Evolutionary conservation across 2,797 vertebrate species (phyloP), one percentile per base, ranked within the genome.

Genomic region (Xenops minutus): DNA sequence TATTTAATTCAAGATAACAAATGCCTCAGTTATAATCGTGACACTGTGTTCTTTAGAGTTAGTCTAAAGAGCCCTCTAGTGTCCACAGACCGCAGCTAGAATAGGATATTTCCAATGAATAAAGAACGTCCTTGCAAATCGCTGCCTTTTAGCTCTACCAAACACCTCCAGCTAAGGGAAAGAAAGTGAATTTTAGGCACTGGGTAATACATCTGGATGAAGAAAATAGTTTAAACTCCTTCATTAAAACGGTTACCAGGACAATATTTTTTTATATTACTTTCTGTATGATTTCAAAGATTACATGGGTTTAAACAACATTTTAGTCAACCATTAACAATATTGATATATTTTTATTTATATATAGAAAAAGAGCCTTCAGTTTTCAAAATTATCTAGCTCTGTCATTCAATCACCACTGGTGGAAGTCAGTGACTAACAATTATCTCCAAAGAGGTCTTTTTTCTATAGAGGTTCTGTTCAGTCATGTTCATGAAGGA

Each of bases 41-140:
- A 55, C 30, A 61, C 20, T 37, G 24, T 36, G 52, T 43, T 68
- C 63, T 67, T 92, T 88, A 93, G 77, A 52, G 64, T 59, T 85
- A 95, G 95, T 92, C 95, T 96, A 55, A 93, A 81, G 95, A 91
- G 97, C 97, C 97, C 97, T 96, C 98, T 98, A 96, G 97, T 74
- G 98, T 82, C 95, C 86, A 46, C 9, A 27, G 12, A 15, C 8
- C 9, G 3, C 91, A 88, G 81, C 32, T 13, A 58, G n/a, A 37
- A 48, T 21, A 44, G 15, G 20, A 56, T 54, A 72, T 52, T 68
- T 80, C 41, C 51, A 80, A 46, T 6, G 2, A 43, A 44, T 32
- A 41, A 36, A 21, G 15, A 69, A 75, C 8, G 37, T 73, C 29
- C 49, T 71, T 54, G 54, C 39, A 88, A 58, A 73, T 69, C 24